Base-by-base conservation (phyloP, 2,888 invertebrate species). In the Hymenopus coronatus region DNA sequence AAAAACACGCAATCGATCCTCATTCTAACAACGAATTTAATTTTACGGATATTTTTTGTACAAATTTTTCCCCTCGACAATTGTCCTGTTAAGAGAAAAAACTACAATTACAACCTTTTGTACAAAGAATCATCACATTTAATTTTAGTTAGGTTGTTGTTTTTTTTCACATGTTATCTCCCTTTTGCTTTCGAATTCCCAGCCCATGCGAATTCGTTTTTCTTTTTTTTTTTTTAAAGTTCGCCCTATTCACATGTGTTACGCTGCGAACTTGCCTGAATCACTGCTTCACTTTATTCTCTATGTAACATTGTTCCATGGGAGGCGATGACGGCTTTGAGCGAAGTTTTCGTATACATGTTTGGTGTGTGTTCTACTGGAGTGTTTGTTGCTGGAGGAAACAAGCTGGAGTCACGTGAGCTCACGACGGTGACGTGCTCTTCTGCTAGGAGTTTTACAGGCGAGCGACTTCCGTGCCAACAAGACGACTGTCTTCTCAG, bases 111-210 rank as follows among this genome's bases (percentile, higher is more conserved):
- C 92, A 92, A 93, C 92, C 8, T 94, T 94, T 94, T 95, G 95
- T 95, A 95, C 95, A 95, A 94, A 94, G 94, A 94, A 94, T 94
- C 94, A 95, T 95, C 95, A 95, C 95, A 95, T 94, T 90, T 87
- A 89, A 87, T 84, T 87, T 89, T 86, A 89, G 40, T 82, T 83
- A 33, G 0, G 33, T 33, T n/a, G n/a, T n/a, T n/a, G n/a, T 33
- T 33, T 33, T 4, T 83, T 46, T 27, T 88, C 84, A 83, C 82
- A 85, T 81, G 8, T 88, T 85, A 83, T 89, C 40, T 46, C 27
- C 12, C 83, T 15, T n/a, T 83, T 28, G 8, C 82, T n/a, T 27
- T 28, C 28, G 27, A 82, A n/a, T 27, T 82, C 82, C 12, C n/a
- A 28, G 27, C 83, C 3, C 28, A 28, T 83, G 15, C 14, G 83